Conservation (phyloP, 1,140 invertebrate species). For the Drosophila neocordata region DNA sequence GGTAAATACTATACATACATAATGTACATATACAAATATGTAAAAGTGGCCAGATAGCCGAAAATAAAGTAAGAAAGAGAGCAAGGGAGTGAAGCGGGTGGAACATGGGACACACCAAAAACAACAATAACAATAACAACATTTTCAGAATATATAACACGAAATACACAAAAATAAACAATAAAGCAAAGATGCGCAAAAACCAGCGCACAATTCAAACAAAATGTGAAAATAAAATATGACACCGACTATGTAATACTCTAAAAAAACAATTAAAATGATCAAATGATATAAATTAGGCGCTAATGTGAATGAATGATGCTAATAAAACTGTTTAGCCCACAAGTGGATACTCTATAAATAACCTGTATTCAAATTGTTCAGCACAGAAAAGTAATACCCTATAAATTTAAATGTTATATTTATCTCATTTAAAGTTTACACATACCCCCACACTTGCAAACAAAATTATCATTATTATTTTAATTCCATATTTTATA, state of each 20-base stretch:
- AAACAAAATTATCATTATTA: no score
- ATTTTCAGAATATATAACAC: constrained; percentile 11
- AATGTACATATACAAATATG: background rate
- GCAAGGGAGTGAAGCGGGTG: constrained; percentile 1
- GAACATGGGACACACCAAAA: constrained; percentile 31
- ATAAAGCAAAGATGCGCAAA: constrained; percentile 50
- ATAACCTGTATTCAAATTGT: no score
- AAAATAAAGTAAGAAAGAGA: constrained; percentile 16
- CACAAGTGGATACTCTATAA: no score
- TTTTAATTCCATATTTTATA: no score
- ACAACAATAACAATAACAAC: background rate
- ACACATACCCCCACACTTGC: no score
- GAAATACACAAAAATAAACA: constrained; percentile 52
- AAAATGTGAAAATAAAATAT: constrained; percentile 28
- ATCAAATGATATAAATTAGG: no score
- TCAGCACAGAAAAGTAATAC: no score
- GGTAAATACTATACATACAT: constrained; percentile 18
- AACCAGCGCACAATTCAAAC: constrained; percentile 30
- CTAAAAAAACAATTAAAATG: constrained; percentile 10
- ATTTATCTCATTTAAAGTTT: no score
- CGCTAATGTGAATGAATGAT: no score
- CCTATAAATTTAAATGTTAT: no score
- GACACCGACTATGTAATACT: background rate
- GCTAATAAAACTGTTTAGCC: no score
- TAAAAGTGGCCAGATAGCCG: no score